phyloP scores from a whole-genome alignment of 1,140 invertebrate species.

The Lasaia peninsularis region DNA sequence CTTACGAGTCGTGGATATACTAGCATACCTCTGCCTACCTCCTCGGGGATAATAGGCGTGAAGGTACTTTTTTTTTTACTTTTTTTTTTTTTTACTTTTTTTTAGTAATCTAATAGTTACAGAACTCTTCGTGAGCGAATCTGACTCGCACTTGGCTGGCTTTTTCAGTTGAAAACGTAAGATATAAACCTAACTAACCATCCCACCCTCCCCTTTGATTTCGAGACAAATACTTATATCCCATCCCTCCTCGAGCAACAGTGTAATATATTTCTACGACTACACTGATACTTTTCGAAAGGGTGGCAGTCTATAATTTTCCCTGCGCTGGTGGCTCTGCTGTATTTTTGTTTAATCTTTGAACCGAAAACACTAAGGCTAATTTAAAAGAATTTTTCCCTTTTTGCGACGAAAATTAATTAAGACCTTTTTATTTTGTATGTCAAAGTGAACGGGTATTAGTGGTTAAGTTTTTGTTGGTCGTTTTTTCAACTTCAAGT shows the following conservation, averaged over 20 bases:
- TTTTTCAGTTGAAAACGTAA: neutral
- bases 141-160: too few relatives aligned
- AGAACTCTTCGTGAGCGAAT: too few relatives aligned
- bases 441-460: too few relatives aligned
- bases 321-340: slow-evolving; percentile 15
- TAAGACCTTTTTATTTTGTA: neutral
- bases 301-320: slow-evolving; percentile 25
- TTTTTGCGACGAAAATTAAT: neutral
- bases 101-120: neutral
- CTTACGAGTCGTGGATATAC: too few relatives aligned
- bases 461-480: too few relatives aligned
- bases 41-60: too few relatives aligned
- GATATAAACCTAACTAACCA: neutral
- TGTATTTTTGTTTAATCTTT: slow-evolving; percentile 19
- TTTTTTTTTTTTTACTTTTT: too few relatives aligned
- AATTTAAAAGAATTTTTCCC: neutral
- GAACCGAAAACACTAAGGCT: slow-evolving; percentile 16
- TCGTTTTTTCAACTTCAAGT: too few relatives aligned
- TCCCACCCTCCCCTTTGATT: slow-evolving; percentile 21
- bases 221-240: slow-evolving; percentile 40
- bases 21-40: too few relatives aligned
- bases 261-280: slow-evolving; percentile 35
- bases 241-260: slow-evolving; percentile 32
- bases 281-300: slow-evolving; percentile 22
- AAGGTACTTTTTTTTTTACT: too few relatives aligned